phyloP scores from a whole-genome alignment of 1,140 invertebrate genomes.

The Drosophila neocordata region DNA sequence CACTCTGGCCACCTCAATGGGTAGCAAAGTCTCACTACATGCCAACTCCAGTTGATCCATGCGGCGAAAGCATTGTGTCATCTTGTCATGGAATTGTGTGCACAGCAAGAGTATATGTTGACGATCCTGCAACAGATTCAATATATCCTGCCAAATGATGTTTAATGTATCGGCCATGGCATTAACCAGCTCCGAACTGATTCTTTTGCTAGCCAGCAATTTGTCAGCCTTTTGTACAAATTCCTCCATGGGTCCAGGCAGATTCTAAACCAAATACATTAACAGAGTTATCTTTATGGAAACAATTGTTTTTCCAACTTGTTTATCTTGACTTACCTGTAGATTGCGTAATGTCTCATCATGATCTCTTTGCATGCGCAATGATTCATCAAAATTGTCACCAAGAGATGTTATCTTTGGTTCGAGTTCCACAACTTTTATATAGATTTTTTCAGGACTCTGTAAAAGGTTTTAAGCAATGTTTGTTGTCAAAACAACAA shows the following conservation, averaged over 20 bases:
- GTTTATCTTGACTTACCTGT: conserved; percentile 85
- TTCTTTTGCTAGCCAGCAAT: conserved; percentile 90
- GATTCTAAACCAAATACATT: conserved; percentile 86
- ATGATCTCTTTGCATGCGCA: conserved; percentile 89
- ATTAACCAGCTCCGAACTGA: conserved; percentile 91
- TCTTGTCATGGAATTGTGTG: conserved; percentile 89
- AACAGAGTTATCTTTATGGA: too few relatives aligned
- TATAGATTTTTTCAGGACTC: conserved; percentile 92
- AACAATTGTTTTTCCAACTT: too few relatives aligned
- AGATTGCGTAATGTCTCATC: conserved; percentile 92
- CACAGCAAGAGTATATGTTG: conserved; percentile 90
- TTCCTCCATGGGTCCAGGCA: conserved; percentile 95
- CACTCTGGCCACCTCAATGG: conserved; percentile 87
- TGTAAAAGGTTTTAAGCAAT: conserved; percentile 83
- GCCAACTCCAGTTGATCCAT: conserved; percentile 88
- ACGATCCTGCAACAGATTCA: conserved; percentile 90
- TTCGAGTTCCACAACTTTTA: conserved; percentile 93
- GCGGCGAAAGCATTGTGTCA: conserved; percentile 87
- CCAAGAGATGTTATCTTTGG: conserved; percentile 93
- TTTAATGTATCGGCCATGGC: conserved; percentile 96
- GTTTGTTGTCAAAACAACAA: not conserved
- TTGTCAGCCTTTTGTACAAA: conserved; percentile 93
- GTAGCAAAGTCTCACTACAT: conserved; percentile 86
- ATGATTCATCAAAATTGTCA: conserved; percentile 89
- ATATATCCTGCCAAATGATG: conserved; percentile 94